Base-by-base conservation (phyloP, 2,888 invertebrate species). In the Leptothorax acervorum region DNA sequence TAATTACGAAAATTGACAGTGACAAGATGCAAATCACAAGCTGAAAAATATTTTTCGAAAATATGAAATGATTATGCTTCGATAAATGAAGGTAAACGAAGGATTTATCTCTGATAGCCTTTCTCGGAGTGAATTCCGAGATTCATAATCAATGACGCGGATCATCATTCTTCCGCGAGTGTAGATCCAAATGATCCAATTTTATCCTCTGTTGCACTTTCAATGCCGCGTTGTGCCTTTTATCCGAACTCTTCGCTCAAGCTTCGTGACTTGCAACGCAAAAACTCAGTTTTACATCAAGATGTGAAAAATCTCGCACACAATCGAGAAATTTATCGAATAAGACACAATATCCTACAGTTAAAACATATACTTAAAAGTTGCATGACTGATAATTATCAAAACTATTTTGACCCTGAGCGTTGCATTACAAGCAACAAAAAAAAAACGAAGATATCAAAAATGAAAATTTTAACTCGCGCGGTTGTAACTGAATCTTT, bases 101-200 rank as follows among this genome's bases (percentile, higher is more conserved):
- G 35, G 15, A 39, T 57, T 42, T 51, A 5, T 48, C n/a, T n/a
- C 11, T 9, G n/a, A 18, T 11, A 39, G n/a, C 12, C 18, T 42
- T 39, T 68, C 42, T 55, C 42, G 28, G 3, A 63, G 23, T 4
- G n/a, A 65, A 8, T 55, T 68, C 42, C 55, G 55, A 31, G 31
- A 68, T 55, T 55, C 68, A 55, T 45, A 78, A 78, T 68, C 68
- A 68, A 68, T 68, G 68, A 68, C 68, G 39, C 39, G 53, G 31
- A 78, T 55, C 31, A 68, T 42, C 31, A 42, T 35, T 78, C 55
- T 68, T 68, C n/a, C 68, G 12, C 68, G n/a, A 68, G 15, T n/a
- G 35, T 48, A 66, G 45, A 78, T 75, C 63, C 23, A 51, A 75
- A 63, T 63, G 75, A 75, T 78, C 55, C 68, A 68, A 78, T 78